Evolutionary conservation across 1,140 invertebrate species (phyloP).

Genomic region (Euura lappo): DNA sequence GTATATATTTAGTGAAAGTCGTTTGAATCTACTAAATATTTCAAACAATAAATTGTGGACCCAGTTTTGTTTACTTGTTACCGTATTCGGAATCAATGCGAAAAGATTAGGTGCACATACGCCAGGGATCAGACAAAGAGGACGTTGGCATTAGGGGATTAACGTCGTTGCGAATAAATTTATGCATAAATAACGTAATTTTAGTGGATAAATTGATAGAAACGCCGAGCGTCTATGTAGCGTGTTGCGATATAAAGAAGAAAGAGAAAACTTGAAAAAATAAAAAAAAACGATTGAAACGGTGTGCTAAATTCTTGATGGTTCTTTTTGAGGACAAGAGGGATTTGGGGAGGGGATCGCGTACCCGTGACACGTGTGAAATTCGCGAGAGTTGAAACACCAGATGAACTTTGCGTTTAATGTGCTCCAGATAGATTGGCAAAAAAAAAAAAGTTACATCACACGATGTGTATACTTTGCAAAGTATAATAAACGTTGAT

Average conservation of each 20-base stretch:
- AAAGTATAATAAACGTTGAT: neutral
- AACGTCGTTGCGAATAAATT: too few species aligned
- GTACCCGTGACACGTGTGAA: conserved; percentile 32
- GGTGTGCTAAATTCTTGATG: conserved; percentile 5
- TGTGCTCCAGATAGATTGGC: conserved; percentile 13
- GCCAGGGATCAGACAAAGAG: too few species aligned
- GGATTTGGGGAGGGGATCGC: conserved; percentile 23
- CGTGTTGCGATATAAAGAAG: neutral
- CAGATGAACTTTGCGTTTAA: conserved; percentile 19
- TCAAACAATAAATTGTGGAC: too few species aligned
- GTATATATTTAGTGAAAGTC: too few species aligned
- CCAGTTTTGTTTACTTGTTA: too few species aligned
- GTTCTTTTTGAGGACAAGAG: conserved; percentile 32
- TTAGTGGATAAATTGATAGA: too few species aligned
- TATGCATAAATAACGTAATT: too few species aligned
- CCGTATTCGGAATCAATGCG: too few species aligned
- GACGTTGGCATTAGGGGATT: too few species aligned
- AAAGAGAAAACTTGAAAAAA: neutral
- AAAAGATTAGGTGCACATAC: too few species aligned
- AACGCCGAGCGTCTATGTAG: neutral
- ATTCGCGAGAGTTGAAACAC: conserved; percentile 25
- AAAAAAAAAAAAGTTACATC: conserved; percentile 8
- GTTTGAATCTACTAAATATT: too few species aligned
- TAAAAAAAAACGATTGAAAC: conserved; percentile 2
- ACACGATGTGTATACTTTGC: neutral